These are phyloP conservation scores for Epinotia nisella DNA, from an alignment of 2,888 invertebrate species.

Conservation along the genomic window DNA sequence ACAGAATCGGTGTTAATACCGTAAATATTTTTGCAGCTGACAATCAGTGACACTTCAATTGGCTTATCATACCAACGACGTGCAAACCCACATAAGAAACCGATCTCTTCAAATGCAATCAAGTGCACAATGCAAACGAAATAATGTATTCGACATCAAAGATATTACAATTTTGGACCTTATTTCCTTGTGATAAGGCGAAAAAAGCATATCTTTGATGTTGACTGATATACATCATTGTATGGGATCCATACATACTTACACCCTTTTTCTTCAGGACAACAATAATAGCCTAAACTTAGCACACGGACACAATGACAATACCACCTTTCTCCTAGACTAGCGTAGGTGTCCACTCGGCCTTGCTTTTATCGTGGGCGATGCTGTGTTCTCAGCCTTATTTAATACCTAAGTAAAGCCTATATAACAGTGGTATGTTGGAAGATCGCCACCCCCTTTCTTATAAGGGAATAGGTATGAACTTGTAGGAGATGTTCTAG, in stretches of 20 bases:
- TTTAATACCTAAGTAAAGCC: background rate
- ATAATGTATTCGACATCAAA: too few relatives aligned
- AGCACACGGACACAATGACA: slow-evolving; percentile 49
- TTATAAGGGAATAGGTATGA: too few relatives aligned
- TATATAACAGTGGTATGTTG: too few relatives aligned
- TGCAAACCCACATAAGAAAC: slow-evolving; percentile 7
- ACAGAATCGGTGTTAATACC: too few relatives aligned
- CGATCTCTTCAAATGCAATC: slow-evolving; percentile 13
- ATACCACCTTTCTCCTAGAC: slow-evolving; percentile 73
- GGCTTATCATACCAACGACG: background rate
- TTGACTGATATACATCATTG: background rate
- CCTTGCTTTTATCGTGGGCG: slow-evolving; percentile 57
- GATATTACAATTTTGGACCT: too few relatives aligned
- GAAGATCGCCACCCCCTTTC: too few relatives aligned
- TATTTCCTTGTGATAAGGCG: too few relatives aligned
- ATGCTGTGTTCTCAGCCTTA: slow-evolving; percentile 17
- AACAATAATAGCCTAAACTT: slow-evolving; percentile 52
- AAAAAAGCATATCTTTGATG: too few relatives aligned
- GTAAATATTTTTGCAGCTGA: too few relatives aligned
- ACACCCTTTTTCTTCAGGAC: slow-evolving; percentile 2
- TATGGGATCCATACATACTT: slow-evolving; percentile 2
- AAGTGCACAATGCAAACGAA: slow-evolving; percentile 15
- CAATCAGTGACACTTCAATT: slow-evolving; percentile 2
- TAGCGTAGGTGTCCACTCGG: slow-evolving; percentile 73
- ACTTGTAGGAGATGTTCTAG: too few relatives aligned